Evolutionary conservation across 2,888 invertebrate genomes (phyloP).

Genomic region (Drosophila flavopinicola): DNA sequence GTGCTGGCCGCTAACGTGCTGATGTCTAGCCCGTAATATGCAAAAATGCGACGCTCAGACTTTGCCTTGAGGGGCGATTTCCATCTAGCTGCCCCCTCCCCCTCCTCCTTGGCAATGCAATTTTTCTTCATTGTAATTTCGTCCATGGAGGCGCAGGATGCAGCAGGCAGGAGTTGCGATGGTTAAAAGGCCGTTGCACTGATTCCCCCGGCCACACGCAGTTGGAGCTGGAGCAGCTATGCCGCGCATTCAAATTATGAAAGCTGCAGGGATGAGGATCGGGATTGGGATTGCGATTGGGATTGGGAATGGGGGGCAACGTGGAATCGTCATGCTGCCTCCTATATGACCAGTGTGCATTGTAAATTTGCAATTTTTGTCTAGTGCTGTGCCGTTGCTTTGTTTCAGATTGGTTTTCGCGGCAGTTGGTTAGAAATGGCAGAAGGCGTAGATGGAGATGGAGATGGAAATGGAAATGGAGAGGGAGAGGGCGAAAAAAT

Average conservation of each 20-base stretch:
- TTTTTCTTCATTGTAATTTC: slow-evolving; percentile 78
- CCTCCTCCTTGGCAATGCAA: slow-evolving; percentile 56
- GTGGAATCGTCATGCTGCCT: slow-evolving; percentile 31
- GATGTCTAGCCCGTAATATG: slow-evolving; percentile 71
- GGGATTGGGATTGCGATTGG: too few species aligned
- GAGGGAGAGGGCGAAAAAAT: slow-evolving; percentile 19
- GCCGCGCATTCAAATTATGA: slow-evolving; percentile 72
- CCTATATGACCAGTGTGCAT: slow-evolving; percentile 49
- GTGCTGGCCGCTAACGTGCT: slow-evolving; percentile 62
- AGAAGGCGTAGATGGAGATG: not conserved
- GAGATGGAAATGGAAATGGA: not conserved
- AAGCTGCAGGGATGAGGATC: not conserved
- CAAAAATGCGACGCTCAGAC: slow-evolving; percentile 67
- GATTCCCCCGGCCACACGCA: slow-evolving; percentile 47
- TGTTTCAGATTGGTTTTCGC: slow-evolving; percentile 60
- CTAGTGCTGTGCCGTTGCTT: slow-evolving; percentile 65
- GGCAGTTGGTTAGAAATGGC: slow-evolving; percentile 21
- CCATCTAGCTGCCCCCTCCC: slow-evolving; percentile 15
- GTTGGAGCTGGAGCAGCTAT: slow-evolving; percentile 9
- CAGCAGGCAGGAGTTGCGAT: slow-evolving; percentile 16
- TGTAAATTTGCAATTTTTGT: slow-evolving; percentile 76
- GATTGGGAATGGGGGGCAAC: too few species aligned
- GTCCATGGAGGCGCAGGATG: slow-evolving; percentile 3
- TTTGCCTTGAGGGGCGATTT: slow-evolving; percentile 72
- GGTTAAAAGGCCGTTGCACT: slow-evolving; percentile 55